These are phyloP conservation scores for Apeltes quadracus DNA, from an alignment of 2,113 vertebrate species.

Conservation along the genomic window DNA sequence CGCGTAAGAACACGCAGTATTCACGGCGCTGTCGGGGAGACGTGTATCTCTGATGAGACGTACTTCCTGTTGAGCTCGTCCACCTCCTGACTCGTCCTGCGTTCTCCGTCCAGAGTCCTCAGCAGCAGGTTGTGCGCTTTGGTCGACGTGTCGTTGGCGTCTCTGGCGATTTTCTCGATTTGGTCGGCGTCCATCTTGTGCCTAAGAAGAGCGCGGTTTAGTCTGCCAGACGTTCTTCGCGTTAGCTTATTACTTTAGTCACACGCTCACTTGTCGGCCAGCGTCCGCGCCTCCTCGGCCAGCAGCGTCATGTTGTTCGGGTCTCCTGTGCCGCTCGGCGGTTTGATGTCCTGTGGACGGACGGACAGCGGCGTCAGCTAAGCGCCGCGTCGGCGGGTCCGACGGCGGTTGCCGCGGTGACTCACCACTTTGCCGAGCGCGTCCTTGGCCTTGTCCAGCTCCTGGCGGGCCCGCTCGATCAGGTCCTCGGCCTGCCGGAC, in stretches of 20 bases:
- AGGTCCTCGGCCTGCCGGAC: conserved; percentile 86
- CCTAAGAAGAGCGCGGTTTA: conserved; percentile 63
- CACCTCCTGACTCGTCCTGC: conserved; percentile 86
- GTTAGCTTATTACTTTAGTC: no score
- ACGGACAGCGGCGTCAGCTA: not conserved
- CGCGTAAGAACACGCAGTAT: not conserved
- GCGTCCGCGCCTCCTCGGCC: conserved; percentile 92
- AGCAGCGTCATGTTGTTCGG: conserved; percentile 97
- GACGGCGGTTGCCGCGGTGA: not conserved
- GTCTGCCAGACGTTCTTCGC: no score
- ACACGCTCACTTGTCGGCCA: conserved; percentile 95
- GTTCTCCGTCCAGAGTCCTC: conserved; percentile 89
- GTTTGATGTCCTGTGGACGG: conserved; percentile 84
- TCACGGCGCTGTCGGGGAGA: not conserved
- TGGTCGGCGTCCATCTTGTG: conserved; percentile 95
- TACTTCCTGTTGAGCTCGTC: conserved; percentile 94
- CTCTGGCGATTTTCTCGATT: conserved; percentile 90
- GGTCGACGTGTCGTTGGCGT: conserved; percentile 92
- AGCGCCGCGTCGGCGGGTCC: rapidly evolving
- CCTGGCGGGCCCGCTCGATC: conserved; percentile 86
- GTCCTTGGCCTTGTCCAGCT: conserved; percentile 90
- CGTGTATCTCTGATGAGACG: conserved; percentile 45
- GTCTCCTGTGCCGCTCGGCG: conserved; percentile 83
- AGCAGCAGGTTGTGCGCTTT: conserved; percentile 90
- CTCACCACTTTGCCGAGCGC: conserved; percentile 91